Evolutionary conservation across 2,888 invertebrate genomes (phyloP), one percentile per base, ranked within the genome.

Genomic region (Volucella inanis): DNA sequence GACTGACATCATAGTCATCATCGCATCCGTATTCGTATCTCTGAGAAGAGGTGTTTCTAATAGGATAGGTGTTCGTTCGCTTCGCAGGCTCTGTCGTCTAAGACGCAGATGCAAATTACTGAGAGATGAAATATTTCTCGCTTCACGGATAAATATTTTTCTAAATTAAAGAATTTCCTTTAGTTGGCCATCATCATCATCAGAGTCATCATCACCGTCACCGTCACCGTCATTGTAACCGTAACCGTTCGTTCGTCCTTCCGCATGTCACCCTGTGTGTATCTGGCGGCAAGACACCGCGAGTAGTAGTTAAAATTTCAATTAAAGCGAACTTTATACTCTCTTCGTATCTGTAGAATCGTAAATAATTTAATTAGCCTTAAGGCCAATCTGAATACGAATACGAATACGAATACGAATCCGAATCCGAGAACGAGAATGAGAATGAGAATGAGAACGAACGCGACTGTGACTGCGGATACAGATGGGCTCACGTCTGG

Each of bases 281-380:
- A 41, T 49, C 31, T 6, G 6, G 31, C 31, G 31, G 31, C 31
- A 31, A 31, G 52, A 59, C 52, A 67, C 57, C 31, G 41, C 41
- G 55, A 45, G 47, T 52, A 50, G 71, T 72, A 43, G 71, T 72
- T 55, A 71, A 75, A 79, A 65, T 67, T 76, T 71, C 75, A 85
- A 85, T 85, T 85, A 79, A 71, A 71, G 55, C 71, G 65, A 75
- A 80, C 62, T 85, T 85, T 78, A 76, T 71, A 80, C 76, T 70
- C 45, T 31, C 31, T 4, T 31, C 31, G 31, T 31, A 31, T 31
- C 31, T 31, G 31, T 4, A 0, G 80, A 80, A 67, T 80, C 84
- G 75, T 85, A 85, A 85, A 85, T 80, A 80, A 76, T 85, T 85
- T 80, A 85, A 85, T 80, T 85, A 80, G 84, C 71, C 64, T 74